Evolutionary conservation across 2,113 vertebrate species (phyloP).

Genomic region (Zapornia atra): DNA sequence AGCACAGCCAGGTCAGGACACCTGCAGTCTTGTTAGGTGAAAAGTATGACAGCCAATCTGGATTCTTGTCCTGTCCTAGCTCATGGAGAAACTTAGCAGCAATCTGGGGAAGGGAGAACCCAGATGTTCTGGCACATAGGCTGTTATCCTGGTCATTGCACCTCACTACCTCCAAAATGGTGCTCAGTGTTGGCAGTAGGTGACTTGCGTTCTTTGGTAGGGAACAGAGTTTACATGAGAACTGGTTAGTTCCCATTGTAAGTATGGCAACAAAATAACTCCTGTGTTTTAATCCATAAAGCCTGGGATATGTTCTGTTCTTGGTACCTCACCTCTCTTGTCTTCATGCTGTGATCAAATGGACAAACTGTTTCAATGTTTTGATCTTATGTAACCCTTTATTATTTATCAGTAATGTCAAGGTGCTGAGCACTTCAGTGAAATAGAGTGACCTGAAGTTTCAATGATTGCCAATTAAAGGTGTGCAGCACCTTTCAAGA

Average conservation of each 20-base stretch:
- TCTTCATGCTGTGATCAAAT: not conserved
- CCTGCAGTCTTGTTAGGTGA: accelerated
- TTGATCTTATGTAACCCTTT: not conserved
- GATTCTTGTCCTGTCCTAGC: not conserved
- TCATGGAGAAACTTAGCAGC: not conserved
- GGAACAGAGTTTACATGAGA: not conserved
- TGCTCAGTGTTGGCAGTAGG: not conserved
- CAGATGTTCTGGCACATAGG: not conserved
- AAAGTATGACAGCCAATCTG: accelerated
- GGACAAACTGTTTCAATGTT: not conserved
- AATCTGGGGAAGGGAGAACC: not conserved
- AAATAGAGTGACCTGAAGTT: not conserved
- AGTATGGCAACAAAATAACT: not conserved
- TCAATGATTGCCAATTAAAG: not conserved
- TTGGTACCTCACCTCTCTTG: not conserved
- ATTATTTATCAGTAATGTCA: not conserved
- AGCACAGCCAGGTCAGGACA: no score
- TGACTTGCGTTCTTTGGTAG: accelerated
- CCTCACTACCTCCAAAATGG: not conserved
- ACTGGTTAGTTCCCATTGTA: not conserved
- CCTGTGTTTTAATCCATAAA: not conserved
- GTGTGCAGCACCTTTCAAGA: not conserved
- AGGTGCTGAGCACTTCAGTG: not conserved
- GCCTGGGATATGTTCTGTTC: not conserved
- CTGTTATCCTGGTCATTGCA: not conserved